Conservation (phyloP, 2,113 vertebrate species). For the Xiphophorus hellerii region DNA sequence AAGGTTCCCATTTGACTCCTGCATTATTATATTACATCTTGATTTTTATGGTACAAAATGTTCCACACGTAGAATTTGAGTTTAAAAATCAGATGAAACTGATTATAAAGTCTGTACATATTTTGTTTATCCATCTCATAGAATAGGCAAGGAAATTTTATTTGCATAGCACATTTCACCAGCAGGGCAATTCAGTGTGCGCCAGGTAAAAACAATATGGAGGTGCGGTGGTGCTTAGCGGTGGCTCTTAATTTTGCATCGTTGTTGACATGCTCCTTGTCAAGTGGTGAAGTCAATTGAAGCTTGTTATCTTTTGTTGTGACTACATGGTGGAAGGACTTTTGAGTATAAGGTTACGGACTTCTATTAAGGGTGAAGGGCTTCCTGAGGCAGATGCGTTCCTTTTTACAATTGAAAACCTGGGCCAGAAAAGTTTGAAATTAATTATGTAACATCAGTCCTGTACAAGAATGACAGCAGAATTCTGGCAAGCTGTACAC, state of each 20-base stretch:
- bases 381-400: neutral
- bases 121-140: too few species aligned
- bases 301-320: neutral
- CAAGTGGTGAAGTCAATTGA: neutral
- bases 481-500: neutral
- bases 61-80: too few species aligned
- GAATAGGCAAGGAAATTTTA: too few species aligned
- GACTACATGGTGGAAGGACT: neutral
- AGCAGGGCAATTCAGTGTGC: too few species aligned
- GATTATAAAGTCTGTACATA: too few species aligned
- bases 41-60: too few species aligned
- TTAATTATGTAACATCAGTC: neutral
- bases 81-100: too few species aligned
- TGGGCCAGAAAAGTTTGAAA: neutral
- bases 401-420: neutral
- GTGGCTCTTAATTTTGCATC: neutral
- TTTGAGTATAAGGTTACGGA: neutral
- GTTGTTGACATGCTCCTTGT: neutral
- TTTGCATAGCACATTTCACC: too few species aligned
- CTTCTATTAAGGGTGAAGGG: neutral
- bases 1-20: too few species aligned
- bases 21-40: too few species aligned
- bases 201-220: neutral
- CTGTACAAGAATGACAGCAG: neutral
- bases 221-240: neutral